These are phyloP conservation scores for Eulemur albifrons DNA, from an alignment of 2,797 vertebrate genomes.

Conservation along the genomic window DNA sequence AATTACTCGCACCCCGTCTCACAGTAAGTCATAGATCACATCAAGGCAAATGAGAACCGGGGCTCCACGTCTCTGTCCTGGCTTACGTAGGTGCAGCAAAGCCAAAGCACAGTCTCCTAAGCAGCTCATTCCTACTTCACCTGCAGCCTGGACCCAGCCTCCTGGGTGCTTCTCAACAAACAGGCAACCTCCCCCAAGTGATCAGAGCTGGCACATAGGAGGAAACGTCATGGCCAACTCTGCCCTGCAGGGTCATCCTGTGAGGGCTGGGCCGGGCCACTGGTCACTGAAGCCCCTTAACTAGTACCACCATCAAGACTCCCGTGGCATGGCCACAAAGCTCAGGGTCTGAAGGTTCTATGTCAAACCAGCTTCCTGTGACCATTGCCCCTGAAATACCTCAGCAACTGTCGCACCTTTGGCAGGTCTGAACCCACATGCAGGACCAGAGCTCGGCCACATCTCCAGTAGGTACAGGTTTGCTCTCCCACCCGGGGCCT, in stretches of 20 bases:
- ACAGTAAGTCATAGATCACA: background rate
- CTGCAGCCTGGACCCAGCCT: background rate
- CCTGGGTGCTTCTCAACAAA: background rate
- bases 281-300: background rate
- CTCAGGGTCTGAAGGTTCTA: background rate
- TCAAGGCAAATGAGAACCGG: fast-evolving
- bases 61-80: background rate
- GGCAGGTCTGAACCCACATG: background rate
- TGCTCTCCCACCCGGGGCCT: background rate
- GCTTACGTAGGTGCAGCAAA: fast-evolving
- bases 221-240: fast-evolving
- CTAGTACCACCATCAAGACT: background rate
- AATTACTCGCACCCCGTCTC: background rate
- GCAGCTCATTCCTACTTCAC: too few relatives aligned
- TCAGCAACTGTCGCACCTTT: background rate
- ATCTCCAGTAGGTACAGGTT: background rate
- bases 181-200: too few relatives aligned
- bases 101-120: background rate
- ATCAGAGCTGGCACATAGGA: fast-evolving
- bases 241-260: background rate
- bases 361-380: background rate
- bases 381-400: background rate
- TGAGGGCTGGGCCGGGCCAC: background rate
- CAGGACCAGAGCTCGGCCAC: background rate
- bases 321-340: background rate